Conservation (phyloP, 2,797 vertebrate genomes). For the Caiman crocodilus region DNA sequence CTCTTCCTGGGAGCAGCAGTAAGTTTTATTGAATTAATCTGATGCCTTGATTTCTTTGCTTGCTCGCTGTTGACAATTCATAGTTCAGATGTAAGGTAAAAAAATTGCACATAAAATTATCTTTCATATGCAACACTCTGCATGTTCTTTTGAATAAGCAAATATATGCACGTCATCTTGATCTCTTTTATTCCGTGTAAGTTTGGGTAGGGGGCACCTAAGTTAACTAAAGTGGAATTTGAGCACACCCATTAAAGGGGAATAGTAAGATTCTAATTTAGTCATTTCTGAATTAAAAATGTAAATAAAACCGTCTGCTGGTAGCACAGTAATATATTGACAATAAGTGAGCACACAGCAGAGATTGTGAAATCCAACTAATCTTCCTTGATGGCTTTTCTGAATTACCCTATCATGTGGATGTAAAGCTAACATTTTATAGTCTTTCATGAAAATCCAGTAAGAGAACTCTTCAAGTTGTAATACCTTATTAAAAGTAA, state of each 20-base stretch:
- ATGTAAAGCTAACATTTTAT: not conserved
- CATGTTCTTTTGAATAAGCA: not conserved
- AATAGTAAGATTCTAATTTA: not conserved
- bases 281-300: too few relatives aligned
- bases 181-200: not conserved
- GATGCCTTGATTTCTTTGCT: too few relatives aligned
- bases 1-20: not conserved
- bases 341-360: not conserved
- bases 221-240: not conserved
- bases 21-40: not conserved
- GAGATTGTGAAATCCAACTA: not conserved
- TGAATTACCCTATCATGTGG: not conserved
- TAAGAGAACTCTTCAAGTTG: not conserved
- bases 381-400: not conserved
- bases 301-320: not conserved
- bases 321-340: not conserved
- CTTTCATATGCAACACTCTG: too few relatives aligned
- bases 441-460: not conserved
- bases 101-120: too few relatives aligned
- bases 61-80: too few relatives aligned
- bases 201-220: not conserved
- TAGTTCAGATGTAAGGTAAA: too few relatives aligned
- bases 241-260: not conserved
- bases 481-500: not conserved
- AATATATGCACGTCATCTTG: not conserved